These are phyloP conservation scores for Drosophila atripex DNA, from an alignment of 2,888 invertebrate species.

Conservation along the genomic window DNA sequence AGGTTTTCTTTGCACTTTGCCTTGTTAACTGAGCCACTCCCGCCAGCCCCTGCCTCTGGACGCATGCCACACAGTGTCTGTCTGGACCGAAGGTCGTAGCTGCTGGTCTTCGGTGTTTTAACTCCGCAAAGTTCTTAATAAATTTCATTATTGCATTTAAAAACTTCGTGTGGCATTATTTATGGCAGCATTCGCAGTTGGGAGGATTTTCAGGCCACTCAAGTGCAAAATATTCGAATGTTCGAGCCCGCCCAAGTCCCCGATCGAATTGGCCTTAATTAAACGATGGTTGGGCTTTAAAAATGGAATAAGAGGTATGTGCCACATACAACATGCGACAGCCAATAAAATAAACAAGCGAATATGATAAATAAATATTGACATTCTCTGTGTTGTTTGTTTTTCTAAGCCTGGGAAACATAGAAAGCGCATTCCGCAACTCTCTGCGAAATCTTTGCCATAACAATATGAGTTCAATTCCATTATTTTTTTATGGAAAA, in stretches of 20 bases:
- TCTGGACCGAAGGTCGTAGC: conserved; percentile 19
- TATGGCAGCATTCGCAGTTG: conserved; percentile 31
- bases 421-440: not conserved
- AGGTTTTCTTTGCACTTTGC: conserved; percentile 5
- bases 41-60: not conserved
- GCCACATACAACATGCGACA: not conserved
- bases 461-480: not conserved
- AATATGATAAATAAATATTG: not conserved
- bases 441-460: not conserved
- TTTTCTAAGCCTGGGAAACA: not conserved
- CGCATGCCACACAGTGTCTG: conserved; percentile 5
- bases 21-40: conserved; percentile 1
- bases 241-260: conserved; percentile 10
- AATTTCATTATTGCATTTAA: conserved; percentile 63
- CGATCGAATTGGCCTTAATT: conserved; percentile 15
- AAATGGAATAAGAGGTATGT: not conserved
- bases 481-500: not conserved
- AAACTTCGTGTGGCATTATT: conserved; percentile 45
- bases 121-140: conserved; percentile 59
- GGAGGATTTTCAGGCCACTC: conserved; percentile 17
- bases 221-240: not conserved
- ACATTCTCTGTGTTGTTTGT: not conserved
- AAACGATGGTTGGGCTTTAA: not conserved
- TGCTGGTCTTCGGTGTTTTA: conserved; percentile 52
- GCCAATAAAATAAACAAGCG: not conserved